phyloP scores from a whole-genome alignment of 2,113 vertebrate species.

The Chaetodon auriga region DNA sequence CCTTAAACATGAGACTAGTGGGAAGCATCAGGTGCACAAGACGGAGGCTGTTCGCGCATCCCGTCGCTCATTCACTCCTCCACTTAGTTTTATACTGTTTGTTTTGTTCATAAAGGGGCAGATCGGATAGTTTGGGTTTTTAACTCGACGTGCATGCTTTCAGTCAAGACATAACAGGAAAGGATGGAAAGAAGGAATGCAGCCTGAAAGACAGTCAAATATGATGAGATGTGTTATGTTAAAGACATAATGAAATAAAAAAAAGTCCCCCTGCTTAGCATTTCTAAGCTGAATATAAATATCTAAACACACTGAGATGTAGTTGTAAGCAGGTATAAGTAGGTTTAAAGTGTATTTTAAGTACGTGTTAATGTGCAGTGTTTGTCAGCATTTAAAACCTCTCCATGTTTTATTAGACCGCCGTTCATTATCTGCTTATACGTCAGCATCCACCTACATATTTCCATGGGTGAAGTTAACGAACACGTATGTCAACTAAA shows the following conservation, averaged over 20 bases:
- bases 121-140: not conserved
- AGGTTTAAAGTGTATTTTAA: too few species aligned
- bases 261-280: not conserved
- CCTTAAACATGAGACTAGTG: not conserved
- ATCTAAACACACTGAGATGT: not conserved
- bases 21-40: conserved; percentile 6
- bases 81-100: not conserved
- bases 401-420: not conserved
- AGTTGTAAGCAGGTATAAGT: too few species aligned
- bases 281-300: not conserved
- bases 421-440: not conserved
- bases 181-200: not conserved
- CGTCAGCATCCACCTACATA: not conserved
- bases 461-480: not conserved
- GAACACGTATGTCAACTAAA: not conserved
- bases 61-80: not conserved
- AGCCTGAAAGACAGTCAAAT: not conserved
- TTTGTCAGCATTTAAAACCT: not conserved
- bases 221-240: not conserved
- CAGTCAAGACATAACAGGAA: not conserved
- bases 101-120: not conserved
- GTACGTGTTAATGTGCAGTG: not conserved
- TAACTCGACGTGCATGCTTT: not conserved
- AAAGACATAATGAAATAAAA: too few species aligned
- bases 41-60: not conserved